Evolutionary conservation across 2,113 vertebrate species (phyloP).

Genomic region (Austrofundulus limnaeus): DNA sequence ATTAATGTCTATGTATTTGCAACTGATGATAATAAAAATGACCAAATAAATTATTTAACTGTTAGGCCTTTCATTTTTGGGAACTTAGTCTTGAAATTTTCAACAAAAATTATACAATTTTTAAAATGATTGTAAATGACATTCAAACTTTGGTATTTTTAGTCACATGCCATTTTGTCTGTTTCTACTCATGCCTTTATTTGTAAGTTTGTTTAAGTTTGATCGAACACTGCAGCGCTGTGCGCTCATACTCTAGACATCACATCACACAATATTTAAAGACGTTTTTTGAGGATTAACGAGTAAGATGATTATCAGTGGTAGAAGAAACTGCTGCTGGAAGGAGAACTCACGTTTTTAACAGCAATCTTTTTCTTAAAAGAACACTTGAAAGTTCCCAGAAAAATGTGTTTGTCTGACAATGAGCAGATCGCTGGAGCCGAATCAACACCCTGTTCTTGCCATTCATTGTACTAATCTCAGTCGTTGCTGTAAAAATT

Average conservation of each 20-base stretch:
- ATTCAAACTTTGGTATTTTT: background rate
- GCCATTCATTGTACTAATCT: constrained; percentile 59
- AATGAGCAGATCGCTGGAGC: constrained; percentile 63
- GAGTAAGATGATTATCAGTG: constrained; percentile 41
- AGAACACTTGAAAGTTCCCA: constrained; percentile 51
- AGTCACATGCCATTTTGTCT: constrained; percentile 2
- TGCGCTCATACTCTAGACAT: constrained; percentile 17
- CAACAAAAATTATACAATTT: background rate
- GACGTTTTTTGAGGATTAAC: constrained; percentile 48
- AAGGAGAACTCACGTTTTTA: constrained; percentile 33
- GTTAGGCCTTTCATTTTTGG: constrained; percentile 5
- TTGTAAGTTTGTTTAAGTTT: constrained; percentile 37
- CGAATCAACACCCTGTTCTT: constrained; percentile 36
- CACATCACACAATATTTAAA: constrained; percentile 40
- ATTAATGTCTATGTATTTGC: too few species aligned
- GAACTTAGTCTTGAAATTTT: background rate
- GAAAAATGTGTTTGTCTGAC: constrained; percentile 61
- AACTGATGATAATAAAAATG: too few species aligned
- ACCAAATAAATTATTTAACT: too few species aligned
- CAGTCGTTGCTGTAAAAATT: constrained; percentile 47
- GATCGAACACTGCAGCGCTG: constrained; percentile 24
- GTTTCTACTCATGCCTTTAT: constrained; percentile 3
- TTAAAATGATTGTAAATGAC: background rate
- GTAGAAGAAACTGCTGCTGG: constrained; percentile 37
- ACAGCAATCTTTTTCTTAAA: constrained; percentile 40